Evolutionary conservation across 2,888 invertebrate genomes (phyloP).

Genomic region (Petrolisthes manimaculis): DNA sequence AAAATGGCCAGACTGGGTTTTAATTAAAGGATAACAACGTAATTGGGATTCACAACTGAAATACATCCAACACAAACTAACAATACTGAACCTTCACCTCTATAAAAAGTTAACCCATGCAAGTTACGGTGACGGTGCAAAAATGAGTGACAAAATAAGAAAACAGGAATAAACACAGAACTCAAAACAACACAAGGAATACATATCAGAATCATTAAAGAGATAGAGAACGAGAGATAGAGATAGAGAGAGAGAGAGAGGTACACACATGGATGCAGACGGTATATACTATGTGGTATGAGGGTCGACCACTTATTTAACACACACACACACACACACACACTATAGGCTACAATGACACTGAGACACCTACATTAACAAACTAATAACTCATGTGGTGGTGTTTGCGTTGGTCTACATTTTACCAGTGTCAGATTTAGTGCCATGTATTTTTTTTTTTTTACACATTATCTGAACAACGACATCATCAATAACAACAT

Average conservation of each 20-base stretch:
- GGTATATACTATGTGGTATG: background rate
- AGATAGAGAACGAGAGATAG: slow-evolving; percentile 17
- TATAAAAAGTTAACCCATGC: slow-evolving; percentile 12
- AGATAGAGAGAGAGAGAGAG: slow-evolving; percentile 37
- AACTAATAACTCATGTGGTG: too few relatives aligned
- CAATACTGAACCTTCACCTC: slow-evolving; percentile 30
- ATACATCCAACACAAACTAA: background rate
- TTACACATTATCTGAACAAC: too few relatives aligned
- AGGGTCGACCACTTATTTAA: background rate
- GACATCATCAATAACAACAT: too few relatives aligned
- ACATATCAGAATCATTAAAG: slow-evolving; percentile 7
- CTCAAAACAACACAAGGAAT: slow-evolving; percentile 16
- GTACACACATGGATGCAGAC: slow-evolving; percentile 22
- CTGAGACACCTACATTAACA: too few relatives aligned
- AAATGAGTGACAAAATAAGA: slow-evolving; percentile 59
- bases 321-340: too few relatives aligned
- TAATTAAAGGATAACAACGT: background rate
- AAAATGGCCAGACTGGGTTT: background rate
- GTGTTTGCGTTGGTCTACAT: too few relatives aligned
- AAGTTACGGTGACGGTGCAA: slow-evolving; percentile 53
- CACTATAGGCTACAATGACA: too few relatives aligned
- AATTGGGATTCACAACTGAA: slow-evolving; percentile 4
- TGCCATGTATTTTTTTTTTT: too few relatives aligned
- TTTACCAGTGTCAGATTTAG: too few relatives aligned
- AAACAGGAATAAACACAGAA: slow-evolving; percentile 42